Percentiles rank a stretch among this genome's conserved stretches.
phyloP scores from a whole-genome alignment of 2,113 vertebrate genomes.

The Syngnathus scovelli region DNA sequence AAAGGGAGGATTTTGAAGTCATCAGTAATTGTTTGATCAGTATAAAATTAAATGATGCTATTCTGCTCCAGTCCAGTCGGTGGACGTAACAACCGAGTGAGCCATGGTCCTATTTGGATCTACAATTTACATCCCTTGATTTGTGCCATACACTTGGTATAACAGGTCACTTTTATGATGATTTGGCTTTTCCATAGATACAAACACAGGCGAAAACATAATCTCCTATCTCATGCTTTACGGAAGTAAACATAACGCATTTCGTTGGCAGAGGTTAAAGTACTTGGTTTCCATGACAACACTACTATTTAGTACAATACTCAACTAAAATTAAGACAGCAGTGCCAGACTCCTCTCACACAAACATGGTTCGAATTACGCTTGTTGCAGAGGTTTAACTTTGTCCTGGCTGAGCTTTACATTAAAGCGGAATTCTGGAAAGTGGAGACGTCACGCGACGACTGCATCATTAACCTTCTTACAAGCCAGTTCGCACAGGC shows the following conservation, averaged over 20 bases:
- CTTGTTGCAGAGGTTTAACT: conserved; percentile 69
- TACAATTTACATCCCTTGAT: background rate
- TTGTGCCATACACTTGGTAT: background rate
- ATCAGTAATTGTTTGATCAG: background rate
- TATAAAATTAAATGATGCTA: background rate
- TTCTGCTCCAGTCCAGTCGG: background rate
- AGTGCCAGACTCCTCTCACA: conserved; percentile 65
- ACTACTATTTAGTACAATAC: conserved; percentile 80
- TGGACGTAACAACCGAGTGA: background rate
- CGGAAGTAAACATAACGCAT: background rate
- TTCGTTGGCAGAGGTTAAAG: background rate
- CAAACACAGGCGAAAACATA: background rate
- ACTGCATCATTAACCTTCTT: conserved; percentile 46
- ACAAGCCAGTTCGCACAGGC: conserved; percentile 14
- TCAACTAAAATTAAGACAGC: conserved; percentile 68
- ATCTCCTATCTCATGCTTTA: background rate
- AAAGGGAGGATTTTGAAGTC: background rate
- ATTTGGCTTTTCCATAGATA: background rate
- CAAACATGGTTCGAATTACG: conserved; percentile 81
- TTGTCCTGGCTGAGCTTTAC: conserved; percentile 70
- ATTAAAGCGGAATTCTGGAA: conserved; percentile 62
- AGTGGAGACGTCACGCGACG: conserved; percentile 47
- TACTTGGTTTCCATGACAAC: conserved; percentile 73
- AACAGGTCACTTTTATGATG: background rate
- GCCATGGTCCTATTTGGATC: background rate